These are phyloP conservation scores for Drosophila triauraria DNA, from an alignment of 1,140 invertebrate genomes.

Conservation along the genomic window DNA sequence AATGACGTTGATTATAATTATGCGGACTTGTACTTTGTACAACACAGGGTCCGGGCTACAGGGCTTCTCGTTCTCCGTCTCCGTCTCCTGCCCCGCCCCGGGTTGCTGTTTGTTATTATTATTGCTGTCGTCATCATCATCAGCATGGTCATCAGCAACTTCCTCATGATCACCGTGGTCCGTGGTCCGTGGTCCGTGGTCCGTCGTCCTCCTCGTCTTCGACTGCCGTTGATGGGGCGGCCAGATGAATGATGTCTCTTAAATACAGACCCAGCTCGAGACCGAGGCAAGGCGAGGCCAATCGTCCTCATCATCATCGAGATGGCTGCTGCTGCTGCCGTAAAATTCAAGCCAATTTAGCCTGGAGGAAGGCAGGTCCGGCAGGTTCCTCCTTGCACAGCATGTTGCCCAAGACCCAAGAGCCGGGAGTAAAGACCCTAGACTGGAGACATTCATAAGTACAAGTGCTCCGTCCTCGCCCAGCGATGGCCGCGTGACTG, in stretches of 20 bases:
- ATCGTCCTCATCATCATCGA: slow-evolving; percentile 66
- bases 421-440: background rate
- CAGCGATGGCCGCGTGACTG: slow-evolving; percentile 39
- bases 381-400: slow-evolving; percentile 73
- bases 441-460: slow-evolving; percentile 57
- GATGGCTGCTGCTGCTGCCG: slow-evolving; percentile 59
- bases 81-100: slow-evolving; percentile 2
- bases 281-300: slow-evolving; percentile 50
- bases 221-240: slow-evolving; percentile 76
- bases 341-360: slow-evolving; percentile 82
- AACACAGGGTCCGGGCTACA: slow-evolving; percentile 44
- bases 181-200: slow-evolving; percentile 18
- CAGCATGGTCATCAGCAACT: slow-evolving; percentile 30
- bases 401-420: slow-evolving; percentile 58
- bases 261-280: slow-evolving; percentile 71
- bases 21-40: slow-evolving; percentile 82
- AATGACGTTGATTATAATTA: slow-evolving; percentile 84
- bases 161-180: slow-evolving; percentile 27
- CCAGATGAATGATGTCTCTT: slow-evolving; percentile 82
- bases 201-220: slow-evolving; percentile 47
- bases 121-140: slow-evolving; percentile 71
- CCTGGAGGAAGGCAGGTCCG: slow-evolving; percentile 61
- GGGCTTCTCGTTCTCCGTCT: slow-evolving; percentile 39
- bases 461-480: slow-evolving; percentile 30
- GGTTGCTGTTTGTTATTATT: slow-evolving; percentile 74